Evolutionary conservation across 1,140 invertebrate species (phyloP), one percentile per base, ranked within the genome.

Genomic region (Cyrtorhinus lividipennis): DNA sequence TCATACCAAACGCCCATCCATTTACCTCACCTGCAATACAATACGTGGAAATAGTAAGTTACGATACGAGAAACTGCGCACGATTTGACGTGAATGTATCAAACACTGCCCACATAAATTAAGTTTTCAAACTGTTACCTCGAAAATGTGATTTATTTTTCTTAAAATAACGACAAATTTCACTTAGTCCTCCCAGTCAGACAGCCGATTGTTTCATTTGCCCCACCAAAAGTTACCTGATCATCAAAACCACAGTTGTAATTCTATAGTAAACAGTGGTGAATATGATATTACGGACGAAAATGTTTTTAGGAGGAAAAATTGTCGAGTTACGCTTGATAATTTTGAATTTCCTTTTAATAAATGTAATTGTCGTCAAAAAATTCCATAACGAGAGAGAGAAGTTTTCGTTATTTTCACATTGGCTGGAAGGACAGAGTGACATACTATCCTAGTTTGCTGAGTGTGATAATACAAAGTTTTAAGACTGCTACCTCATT

Each of bases 401-500:
- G n/a, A n/a, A n/a, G n/a, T n/a, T n/a, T n/a, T n/a, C n/a, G n/a
- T n/a, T n/a, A n/a, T n/a, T n/a, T n/a, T n/a, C n/a, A n/a, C 15
- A 24, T 24, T 24, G 24, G 26, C 23, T 59, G 23, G 24, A 59
- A 59, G 26, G 24, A n/a, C 24, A 24, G 22, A 61, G 30, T 18
- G 10, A 2, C 22, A 13, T 24, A 61, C 23, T 61, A 22, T 61
- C 45, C 44, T 64, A 61, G 58, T 64, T 64, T 64, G 59, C 58
- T 64, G 63, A 60, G 63, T 64, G 63, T 64, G 63, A 64, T 64
- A 64, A 60, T 61, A 64, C 45, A 64, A 64, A 57, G 48, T 53
- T 53, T 53, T 64, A 64, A 64, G 63, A 64, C 63, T 64, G 63
- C 63, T 64, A 64, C 63, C 63, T 64, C 63, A 64, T 56, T 64